Base-by-base conservation (phyloP, 2,113 vertebrate genomes). In the Pedetes capensis region DNA sequence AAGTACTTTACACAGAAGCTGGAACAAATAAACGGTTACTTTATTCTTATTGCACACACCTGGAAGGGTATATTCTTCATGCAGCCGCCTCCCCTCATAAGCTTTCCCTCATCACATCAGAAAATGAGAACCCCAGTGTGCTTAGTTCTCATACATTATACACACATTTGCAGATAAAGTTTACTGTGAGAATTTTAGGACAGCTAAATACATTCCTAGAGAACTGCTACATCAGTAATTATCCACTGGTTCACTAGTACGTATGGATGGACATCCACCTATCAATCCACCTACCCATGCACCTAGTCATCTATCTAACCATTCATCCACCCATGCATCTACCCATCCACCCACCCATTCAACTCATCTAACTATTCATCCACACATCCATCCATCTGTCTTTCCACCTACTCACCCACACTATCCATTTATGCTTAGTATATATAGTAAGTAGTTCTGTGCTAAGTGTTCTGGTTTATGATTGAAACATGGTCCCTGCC, bases 21-120 rank as follows among this genome's bases (percentile, higher is more conserved):
- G 47, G 34, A 90, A 85, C 34, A 76, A 55, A 78, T 90, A n/a
- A 92, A 61, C 22, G 80, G 32, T 53, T 37, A 42, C 68, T 27
- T n/a, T 68, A 57, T 90, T 49, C 80, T 93, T 68, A 37, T 49
- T 42, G 20, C 42, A 57, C 12, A 92, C 89, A 97, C 61, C 94
- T 97, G 87, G 74, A 94, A 92, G 37, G 8, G 17, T 55, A 44
- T 13, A 61, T 6, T 29, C n/a, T 55, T 83, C 42, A 86, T 20
- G 37, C 51, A 74, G 17, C 29, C 37, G 55, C 83, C 59, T 72
- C n/a, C 29, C 80, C 69, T 42, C 37, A 12, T 55, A 75, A 94
- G 27, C 8, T 23, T 87, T 78, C 94, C 37, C 71, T 93, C 59
- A 80, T 87, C 42, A 64, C 37, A 76, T 75, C 37, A 59, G 63